These are phyloP conservation scores for Australoheros facetus DNA, from an alignment of 2,797 vertebrate species.

Conservation along the genomic window DNA sequence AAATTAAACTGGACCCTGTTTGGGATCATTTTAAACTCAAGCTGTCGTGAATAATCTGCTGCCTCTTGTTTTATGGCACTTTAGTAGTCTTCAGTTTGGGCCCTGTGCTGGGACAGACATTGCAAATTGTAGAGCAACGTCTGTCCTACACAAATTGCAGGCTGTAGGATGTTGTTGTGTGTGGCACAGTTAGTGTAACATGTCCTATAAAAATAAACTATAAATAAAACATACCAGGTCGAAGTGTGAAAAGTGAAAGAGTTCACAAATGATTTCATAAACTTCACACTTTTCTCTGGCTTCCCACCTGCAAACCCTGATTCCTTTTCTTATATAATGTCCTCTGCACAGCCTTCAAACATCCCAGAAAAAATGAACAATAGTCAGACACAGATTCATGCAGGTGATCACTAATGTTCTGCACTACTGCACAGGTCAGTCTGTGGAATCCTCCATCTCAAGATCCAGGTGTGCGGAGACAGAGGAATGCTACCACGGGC, in stretches of 20 bases:
- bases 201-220: not conserved
- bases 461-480: conserved; percentile 72
- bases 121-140: too few relatives aligned
- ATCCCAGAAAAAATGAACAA: not conserved
- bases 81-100: not conserved
- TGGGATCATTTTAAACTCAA: not conserved
- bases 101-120: too few relatives aligned
- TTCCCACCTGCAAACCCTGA: conserved; percentile 5
- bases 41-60: not conserved
- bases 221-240: too few relatives aligned
- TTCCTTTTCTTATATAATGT: not conserved
- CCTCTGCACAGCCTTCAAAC: conserved; percentile 2
- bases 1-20: not conserved
- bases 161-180: not conserved
- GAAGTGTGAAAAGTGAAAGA: not conserved
- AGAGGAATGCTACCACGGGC: conserved; percentile 61
- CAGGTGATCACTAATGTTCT: conserved; percentile 54
- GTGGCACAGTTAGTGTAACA: not conserved
- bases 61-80: not conserved
- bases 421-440: conserved; percentile 40
- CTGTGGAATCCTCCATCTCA: conserved; percentile 36
- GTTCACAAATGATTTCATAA: not conserved
- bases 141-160: not conserved
- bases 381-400: conserved; percentile 37
- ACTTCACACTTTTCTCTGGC: conserved; percentile 18